Evolutionary conservation across 2,888 invertebrate species (phyloP).

Genomic region (Aproaerema taeniolella): DNA sequence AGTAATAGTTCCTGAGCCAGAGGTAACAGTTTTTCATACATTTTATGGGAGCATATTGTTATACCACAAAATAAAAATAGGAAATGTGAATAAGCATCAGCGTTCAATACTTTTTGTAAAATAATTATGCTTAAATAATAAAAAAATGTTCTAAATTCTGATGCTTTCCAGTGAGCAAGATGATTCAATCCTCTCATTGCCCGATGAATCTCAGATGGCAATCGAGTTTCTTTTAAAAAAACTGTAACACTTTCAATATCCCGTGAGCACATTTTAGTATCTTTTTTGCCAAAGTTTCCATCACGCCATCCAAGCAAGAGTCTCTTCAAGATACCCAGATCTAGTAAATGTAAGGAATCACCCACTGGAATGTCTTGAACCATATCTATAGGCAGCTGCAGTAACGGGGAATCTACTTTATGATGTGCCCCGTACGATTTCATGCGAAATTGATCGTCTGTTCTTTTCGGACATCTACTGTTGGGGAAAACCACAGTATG

Average conservation of each 20-base stretch:
- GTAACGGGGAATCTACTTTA: constrained; percentile 3
- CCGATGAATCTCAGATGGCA: constrained; percentile 11
- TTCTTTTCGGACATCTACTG: background rate
- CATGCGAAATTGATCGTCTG: background rate
- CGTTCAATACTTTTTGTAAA: constrained; percentile 13
- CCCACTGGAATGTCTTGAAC: constrained; percentile 14
- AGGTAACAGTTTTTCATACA: constrained; percentile 12
- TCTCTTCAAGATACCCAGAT: constrained; percentile 24
- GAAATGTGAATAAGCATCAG: constrained; percentile 17
- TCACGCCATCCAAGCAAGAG: constrained; percentile 22
- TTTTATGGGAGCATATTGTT: constrained; percentile 20
- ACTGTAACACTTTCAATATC: constrained; percentile 6
- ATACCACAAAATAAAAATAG: constrained; percentile 19
- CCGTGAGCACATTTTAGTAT: constrained; percentile 17
- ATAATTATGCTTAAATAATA: constrained; percentile 21
- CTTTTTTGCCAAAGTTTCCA: constrained; percentile 21
- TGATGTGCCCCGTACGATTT: constrained; percentile 2
- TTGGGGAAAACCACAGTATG: constrained; percentile 16
- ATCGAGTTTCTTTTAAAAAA: constrained; percentile 3
- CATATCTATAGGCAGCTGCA: constrained; percentile 5
- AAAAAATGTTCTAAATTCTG: constrained; percentile 22
- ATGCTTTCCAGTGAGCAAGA: constrained; percentile 19
- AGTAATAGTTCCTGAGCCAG: constrained; percentile 17
- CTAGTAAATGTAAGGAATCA: constrained; percentile 22
- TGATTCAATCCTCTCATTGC: constrained; percentile 11